Base-by-base conservation (phyloP, 2,113 vertebrate species). In the Beaufortia kweichowensis region DNA sequence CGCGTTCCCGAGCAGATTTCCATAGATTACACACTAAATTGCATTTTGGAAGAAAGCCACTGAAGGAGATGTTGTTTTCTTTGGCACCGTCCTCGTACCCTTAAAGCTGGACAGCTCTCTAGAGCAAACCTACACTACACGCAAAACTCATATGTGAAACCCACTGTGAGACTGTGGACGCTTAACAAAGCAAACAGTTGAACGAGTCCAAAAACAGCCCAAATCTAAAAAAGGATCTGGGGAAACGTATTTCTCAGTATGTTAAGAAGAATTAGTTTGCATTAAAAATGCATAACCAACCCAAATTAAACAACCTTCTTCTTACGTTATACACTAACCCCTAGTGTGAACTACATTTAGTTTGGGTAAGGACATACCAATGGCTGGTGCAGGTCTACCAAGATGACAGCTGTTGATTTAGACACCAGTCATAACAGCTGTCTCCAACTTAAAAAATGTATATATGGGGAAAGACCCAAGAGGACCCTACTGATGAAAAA, bases 121-220 rank as follows among this genome's bases (percentile, higher is more conserved):
- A 82, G 81, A 87, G 87, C 87, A 86, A 85, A 87, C 76, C 83
- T 84, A 90, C 86, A 87, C 85, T 88, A 83, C 84, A 77, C 77
- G 35, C 82, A 78, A 84, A 84, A 89, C 88, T 91, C 90, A 90
- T 88, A 88, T 91, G 84, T 91, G 89, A 90, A 91, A 88, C 89
- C 90, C 73, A 85, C 87, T 85, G 84, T 88, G 85, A 91, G 86
- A 87, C 88, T 88, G 90, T 85, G 82, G 84, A 85, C 82, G 88
- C 89, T 91, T 91, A 87, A 85, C 82, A 82, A 86, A 82, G 86
- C 88, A 91, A 91, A 90, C 88, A 86, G 64, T 48, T 48, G 26
- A 48, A 67, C 9, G 24, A 29, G 41, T 8, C 39, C 17, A 28
- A 65, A 48, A 67, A 21, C 7, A 53, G 19, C 19, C 19, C 15